These are phyloP conservation scores for Zaprionus africanus DNA, from an alignment of 1,140 invertebrate species.

Conservation along the genomic window DNA sequence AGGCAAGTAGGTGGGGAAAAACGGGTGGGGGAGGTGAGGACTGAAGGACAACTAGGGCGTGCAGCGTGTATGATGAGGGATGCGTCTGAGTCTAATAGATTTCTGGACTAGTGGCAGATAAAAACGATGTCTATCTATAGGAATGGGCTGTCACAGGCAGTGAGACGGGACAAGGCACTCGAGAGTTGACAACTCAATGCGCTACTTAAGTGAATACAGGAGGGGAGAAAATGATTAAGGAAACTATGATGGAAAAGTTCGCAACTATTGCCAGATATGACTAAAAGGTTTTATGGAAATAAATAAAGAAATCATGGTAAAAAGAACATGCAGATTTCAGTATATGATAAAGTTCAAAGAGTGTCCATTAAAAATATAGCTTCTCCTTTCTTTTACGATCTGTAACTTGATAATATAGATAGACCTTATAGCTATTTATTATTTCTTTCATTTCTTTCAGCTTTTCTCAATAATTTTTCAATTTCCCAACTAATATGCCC, in stretches of 20 bases:
- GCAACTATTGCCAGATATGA: not conserved
- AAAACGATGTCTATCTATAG: slow-evolving; percentile 44
- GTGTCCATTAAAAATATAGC: no score
- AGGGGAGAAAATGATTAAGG: not conserved
- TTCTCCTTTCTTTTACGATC: no score
- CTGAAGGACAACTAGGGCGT: slow-evolving; percentile 38
- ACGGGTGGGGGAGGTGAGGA: no score
- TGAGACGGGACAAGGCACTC: not conserved
- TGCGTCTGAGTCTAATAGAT: slow-evolving; percentile 66
- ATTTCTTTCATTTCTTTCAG: no score
- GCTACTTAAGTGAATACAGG: slow-evolving; percentile 1
- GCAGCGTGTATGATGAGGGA: not conserved
- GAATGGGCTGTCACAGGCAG: slow-evolving; percentile 55
- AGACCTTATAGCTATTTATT: no score
- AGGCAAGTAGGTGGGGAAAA: not conserved
- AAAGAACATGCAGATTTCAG: no score
- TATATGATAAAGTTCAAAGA: no score
- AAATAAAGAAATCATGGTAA: not conserved
- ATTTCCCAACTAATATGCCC: not conserved
- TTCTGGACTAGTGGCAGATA: slow-evolving; percentile 56
- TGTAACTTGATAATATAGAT: no score
- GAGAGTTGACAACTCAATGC: slow-evolving; percentile 20
- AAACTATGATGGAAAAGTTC: not conserved
- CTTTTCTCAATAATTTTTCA: not conserved
- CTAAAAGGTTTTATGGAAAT: not conserved